Base-by-base conservation (phyloP, 2,888 invertebrate species). In the Anoplius nigerrimus region DNA sequence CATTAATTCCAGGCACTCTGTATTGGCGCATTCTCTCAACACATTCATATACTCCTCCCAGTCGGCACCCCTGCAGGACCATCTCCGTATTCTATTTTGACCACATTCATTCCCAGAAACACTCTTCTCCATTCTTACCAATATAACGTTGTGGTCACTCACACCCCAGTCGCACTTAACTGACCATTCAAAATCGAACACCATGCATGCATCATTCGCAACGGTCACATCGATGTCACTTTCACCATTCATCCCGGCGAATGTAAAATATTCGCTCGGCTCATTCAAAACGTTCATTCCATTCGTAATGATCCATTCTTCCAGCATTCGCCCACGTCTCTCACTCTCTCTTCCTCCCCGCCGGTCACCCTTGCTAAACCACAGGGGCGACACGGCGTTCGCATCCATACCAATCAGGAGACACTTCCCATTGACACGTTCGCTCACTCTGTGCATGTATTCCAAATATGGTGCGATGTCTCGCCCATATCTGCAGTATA, bases 361-460 rank as follows among this genome's bases (percentile, higher is more conserved):
- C 21, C 5, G 43, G 2, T 59, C 11, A 2, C 62, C 13, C 42
- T 68, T 71, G 20, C 75, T 76, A 34, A 65, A 65, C 78, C 80
- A 82, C 15, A 79, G 16, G 5, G 65, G 71, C 0, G 77, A 78
- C 2, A 71, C 59, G 0, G 78, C 78, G 61, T 81, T 79, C 11
- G 77, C 79, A 68, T 80, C 77, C 61, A 77, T 71, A 0, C 76
- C 75, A 2, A 76, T 6, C 2, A 82, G 1, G 0, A 76, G 16
- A 0, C 43, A 13, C 0, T 62, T 56, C 0, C 62, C 55, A 0
- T 11, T 45, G 0, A 2, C 6, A 8, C 4, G 0, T 15, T 21
- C 24, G n/a, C 2, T 0, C 20, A 70, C 63, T 0, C 55, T 13
- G 0, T 55, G 43, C 61, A 70, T 46, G 4, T 62, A 66, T 16